Base-by-base conservation (phyloP, 2,888 invertebrate genomes). In the Pammene fasciana region DNA sequence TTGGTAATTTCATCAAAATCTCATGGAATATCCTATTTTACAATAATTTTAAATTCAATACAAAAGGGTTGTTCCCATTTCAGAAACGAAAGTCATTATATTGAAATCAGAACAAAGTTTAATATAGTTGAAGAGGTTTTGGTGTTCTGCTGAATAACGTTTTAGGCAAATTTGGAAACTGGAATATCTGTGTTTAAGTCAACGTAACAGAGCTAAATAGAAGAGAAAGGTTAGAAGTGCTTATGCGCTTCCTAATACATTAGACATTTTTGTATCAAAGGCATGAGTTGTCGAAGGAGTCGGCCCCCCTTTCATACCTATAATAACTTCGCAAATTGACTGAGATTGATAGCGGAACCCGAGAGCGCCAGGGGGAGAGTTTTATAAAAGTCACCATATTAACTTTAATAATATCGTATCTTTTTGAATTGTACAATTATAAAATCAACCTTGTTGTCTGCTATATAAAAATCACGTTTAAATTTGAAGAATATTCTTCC, bases 341-440 rank as follows among this genome's bases (percentile, higher is more conserved):
- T 59, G 71, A 61, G 75, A 75, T 74, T 73, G 75, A 75, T 74
- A 72, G 72, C 70, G 70, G 14, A 68, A 60, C 56, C 70, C 55
- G 56, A 71, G 66, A 57, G 61, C 61, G 3, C 61, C 45, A 57
- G 43, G 43, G 67, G 56, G 61, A 70, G 72, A 71, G 71, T 70
- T 74, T 72, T 67, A 64, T 57, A 68, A 61, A 62, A 66, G 59
- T 70, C 52, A 43, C 36, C 11, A 56, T 7, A 43, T 13, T 66
- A 26, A 43, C 26, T 50, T 18, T 5, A 8, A 38, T 8, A 36
- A 65, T 45, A 11, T 14, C 26, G 9, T 26, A 62, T 62, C 50
- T 62, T 18, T 41, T 41, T 13, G 13, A 45, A 45, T 45, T 13
- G 18, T 26, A 13, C 18, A 45, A 26, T 41, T 45, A 45, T n/a